Evolutionary conservation across 2,113 vertebrate species (phyloP), one percentile per base, ranked within the genome.

Genomic region (Semnornis frantzii): DNA sequence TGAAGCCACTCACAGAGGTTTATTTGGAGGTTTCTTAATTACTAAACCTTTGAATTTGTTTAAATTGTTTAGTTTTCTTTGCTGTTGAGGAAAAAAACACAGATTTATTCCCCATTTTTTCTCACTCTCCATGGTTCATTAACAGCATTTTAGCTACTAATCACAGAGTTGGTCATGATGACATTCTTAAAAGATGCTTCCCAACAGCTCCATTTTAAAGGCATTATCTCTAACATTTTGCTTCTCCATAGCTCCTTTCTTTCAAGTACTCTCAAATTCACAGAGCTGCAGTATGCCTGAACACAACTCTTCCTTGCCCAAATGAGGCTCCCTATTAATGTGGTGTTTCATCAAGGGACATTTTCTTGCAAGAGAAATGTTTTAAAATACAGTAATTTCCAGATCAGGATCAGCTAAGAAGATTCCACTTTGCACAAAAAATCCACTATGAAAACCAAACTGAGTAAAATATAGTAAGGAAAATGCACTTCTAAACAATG

Each of bases 21-120:
- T 50, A 52, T 55, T 83, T 9, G 1, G 62, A 91, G 44, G 23
- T 95, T 80, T 91, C 89, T 83, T 6, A 92, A 88, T 60, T 78
- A 78, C 44, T 23, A 54, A 57, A 90, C 59, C 50, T 88, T 91
- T 90, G 62, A 54, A 57, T 94, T 92, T 88, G n/a, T 60, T 91
- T 92, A 66, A 48, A 62, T 1, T 54, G 73, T 69, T 94, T 90
- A 72, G 90, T 87, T 55, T 89, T 89, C 59, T 25, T 79, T 58
- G 34, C 55, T 75, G 16, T 18, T 88, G 65, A 39, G 11, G 23
- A 50, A 86, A 89, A 92, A 31, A 19, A 8, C 37, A 73, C 10
- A 60, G 48, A 65, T 63, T 78, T 84, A 69, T 69, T 76, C 82
- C 90, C 15, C 8, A 46, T 79, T 92, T 87, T 74, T 74, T 71